Evolutionary conservation across 35 echinoderm and acorn worm species (phyloP).

Genomic region (Chiridota heheva): DNA sequence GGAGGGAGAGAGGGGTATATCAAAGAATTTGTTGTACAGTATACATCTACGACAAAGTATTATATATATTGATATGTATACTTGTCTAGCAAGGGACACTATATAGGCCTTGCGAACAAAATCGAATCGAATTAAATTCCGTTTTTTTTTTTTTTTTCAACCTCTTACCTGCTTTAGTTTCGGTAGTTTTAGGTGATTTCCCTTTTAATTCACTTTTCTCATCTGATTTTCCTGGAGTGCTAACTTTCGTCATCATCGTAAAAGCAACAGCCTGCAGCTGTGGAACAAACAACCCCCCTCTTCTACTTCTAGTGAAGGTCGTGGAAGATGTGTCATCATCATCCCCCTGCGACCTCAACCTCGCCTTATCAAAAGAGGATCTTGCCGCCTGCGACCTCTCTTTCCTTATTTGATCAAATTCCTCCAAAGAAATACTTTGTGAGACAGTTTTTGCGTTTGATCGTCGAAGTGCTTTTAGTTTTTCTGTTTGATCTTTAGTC

Average conservation of each 20-base stretch:
- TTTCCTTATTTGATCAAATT: constrained; percentile 22
- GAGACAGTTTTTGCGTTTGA: background rate
- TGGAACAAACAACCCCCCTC: constrained; percentile 14
- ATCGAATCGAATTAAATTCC: too few relatives aligned
- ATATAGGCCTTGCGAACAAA: too few relatives aligned
- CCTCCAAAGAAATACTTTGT: constrained; percentile 16
- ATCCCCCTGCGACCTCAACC: background rate
- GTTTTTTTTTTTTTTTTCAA: too few relatives aligned
- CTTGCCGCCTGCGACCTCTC: constrained; percentile 8
- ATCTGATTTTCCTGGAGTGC: too few relatives aligned
- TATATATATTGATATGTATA: too few relatives aligned
- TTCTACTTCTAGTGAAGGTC: background rate
- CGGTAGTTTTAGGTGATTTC: too few relatives aligned
- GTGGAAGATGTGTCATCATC: background rate
- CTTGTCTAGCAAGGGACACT: too few relatives aligned
- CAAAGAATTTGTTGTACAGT: too few relatives aligned
- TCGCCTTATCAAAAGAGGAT: background rate
- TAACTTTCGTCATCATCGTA: constrained; percentile 21
- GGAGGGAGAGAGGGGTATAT: too few relatives aligned
- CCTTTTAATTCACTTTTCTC: too few relatives aligned
- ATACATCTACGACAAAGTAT: too few relatives aligned
- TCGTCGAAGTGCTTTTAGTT: background rate
- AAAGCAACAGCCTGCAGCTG: background rate
- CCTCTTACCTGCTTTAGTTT: too few relatives aligned
- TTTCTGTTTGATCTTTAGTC: constrained; percentile 11